Evolutionary conservation across 1,140 invertebrate species (phyloP), one percentile per base, ranked within the genome.

Genomic region (Heliconius eleuchia): DNA sequence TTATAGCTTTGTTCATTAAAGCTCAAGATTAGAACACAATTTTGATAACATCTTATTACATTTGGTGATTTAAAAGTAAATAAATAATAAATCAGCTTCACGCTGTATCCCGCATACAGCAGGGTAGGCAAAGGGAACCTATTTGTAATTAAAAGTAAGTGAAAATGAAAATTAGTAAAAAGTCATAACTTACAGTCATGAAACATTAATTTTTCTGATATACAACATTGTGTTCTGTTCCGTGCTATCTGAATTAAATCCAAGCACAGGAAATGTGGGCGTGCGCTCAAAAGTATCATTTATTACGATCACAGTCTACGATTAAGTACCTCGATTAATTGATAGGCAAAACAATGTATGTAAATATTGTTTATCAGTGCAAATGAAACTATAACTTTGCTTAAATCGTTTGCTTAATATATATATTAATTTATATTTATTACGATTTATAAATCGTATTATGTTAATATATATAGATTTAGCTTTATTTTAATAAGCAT

Each of bases 261-360:
- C 76, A 50, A 50, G 46, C 76, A 19, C 76, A 66, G 46, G 30
- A 19, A 18, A 72, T 70, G 76, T 77, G 76, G 76, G 76, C 76
- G 70, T 77, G 39, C 9, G 76, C 46, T 52, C 50, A 77, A 37
- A 77, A 77, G 42, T 77, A 77, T 77, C 76, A 77, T 77, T 77
- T 55, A 72, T 77, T 55, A 77, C 76, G 70, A 42, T 71, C 30
- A 52, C 27, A 50, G 57, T 46, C 39, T 13, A 66, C 55, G 30
- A 75, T 72, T 72, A 46, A 71, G 39, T 50, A 27, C 42, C 18
- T 77, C 70, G 46, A 42, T 72, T 77, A 77, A 77, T 55, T 77
- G 30, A 71, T 71, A 72, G 30, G 66, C 60, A 16, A 46, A 55
- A 71, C 18, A 39, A 76, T 76, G 23, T 46, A 72, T 46, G 39